phyloP scores from a whole-genome alignment of 2,888 invertebrate species.

The Drosophila bunnanda region DNA sequence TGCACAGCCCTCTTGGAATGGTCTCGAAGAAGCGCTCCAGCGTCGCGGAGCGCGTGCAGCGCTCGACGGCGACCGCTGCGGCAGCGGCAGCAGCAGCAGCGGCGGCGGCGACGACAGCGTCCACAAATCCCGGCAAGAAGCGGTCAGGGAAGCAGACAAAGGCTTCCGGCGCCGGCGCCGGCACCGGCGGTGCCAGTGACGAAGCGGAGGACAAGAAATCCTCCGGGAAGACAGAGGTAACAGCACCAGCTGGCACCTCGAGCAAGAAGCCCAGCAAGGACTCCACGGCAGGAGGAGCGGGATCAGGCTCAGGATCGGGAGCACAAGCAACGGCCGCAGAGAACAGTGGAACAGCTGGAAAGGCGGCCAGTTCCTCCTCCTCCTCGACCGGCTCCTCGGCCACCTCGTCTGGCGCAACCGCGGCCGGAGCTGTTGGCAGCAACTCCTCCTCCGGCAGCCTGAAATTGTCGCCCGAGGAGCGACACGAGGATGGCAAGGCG shows the following conservation, averaged over 20 bases:
- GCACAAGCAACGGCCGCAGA: conserved; percentile 9
- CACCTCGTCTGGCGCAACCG: not conserved
- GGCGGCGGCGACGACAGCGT: conserved; percentile 34
- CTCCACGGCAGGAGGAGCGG: conserved; percentile 21
- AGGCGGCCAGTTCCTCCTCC: conserved; percentile 16
- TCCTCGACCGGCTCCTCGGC: not conserved
- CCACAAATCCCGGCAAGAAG: conserved; percentile 64
- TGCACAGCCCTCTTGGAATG: conserved; percentile 63
- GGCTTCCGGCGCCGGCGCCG: not conserved
- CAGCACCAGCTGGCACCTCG: conserved; percentile 19
- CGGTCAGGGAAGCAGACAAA: conserved; percentile 69
- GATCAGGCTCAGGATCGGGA: not conserved
- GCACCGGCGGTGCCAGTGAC: conserved; percentile 18
- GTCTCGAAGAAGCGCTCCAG: conserved; percentile 83
- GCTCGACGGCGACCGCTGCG: conserved; percentile 58
- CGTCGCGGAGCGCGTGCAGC: conserved; percentile 82
- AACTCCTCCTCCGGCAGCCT: not conserved
- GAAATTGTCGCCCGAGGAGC: conserved; percentile 62
- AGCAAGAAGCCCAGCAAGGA: conserved; percentile 30
- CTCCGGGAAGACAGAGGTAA: conserved; percentile 44
- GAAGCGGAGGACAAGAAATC: conserved; percentile 57
- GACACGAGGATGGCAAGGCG: conserved; percentile 82
- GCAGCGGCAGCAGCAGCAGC: conserved; percentile 53
- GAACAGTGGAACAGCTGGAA: conserved; percentile 13
- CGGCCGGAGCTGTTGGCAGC: not conserved